Conservation (phyloP, 2,113 vertebrate genomes). For the Proterorhinus semilunaris region DNA sequence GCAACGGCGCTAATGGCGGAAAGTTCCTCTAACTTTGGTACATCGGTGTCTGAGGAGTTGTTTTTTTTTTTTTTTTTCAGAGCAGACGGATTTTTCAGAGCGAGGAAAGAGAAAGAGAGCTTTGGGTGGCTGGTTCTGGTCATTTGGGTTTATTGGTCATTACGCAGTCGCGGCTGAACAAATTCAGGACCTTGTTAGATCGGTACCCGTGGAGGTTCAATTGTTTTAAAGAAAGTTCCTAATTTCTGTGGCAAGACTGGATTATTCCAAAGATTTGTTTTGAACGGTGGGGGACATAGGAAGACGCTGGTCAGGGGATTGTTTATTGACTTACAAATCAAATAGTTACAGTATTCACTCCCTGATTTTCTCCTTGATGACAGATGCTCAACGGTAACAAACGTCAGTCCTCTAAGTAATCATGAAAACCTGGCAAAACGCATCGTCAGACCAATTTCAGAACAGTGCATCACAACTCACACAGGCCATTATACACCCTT, state of each 20-base stretch:
- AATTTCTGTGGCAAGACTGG: slow-evolving; percentile 24
- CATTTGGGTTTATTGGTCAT: slow-evolving; percentile 44
- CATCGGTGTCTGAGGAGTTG: slow-evolving; percentile 47
- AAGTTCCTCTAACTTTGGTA: slow-evolving; percentile 25
- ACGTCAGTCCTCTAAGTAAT: too few species aligned
- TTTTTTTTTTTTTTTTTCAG: slow-evolving; percentile 35
- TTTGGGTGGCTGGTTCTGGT: slow-evolving; percentile 30
- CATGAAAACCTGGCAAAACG: too few species aligned
- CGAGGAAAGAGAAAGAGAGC: slow-evolving; percentile 6
- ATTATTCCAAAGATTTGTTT: background rate
- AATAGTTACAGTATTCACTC: too few species aligned
- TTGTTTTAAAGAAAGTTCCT: slow-evolving; percentile 31
- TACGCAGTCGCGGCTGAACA: slow-evolving; percentile 34
- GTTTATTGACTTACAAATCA: too few species aligned
- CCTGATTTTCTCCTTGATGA: too few species aligned
- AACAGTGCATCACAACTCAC: too few species aligned
- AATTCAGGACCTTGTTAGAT: slow-evolving; percentile 36
- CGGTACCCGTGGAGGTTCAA: slow-evolving; percentile 45
- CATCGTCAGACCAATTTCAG: too few species aligned
- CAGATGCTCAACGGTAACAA: too few species aligned
- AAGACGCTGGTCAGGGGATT: too few species aligned
- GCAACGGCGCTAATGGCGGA: slow-evolving; percentile 36
- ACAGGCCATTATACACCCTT: too few species aligned
- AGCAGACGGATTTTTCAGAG: slow-evolving; percentile 21
- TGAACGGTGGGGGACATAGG: too few species aligned